Base-by-base conservation (phyloP, 2,888 invertebrate species). In the Linnaemya tessellans region DNA sequence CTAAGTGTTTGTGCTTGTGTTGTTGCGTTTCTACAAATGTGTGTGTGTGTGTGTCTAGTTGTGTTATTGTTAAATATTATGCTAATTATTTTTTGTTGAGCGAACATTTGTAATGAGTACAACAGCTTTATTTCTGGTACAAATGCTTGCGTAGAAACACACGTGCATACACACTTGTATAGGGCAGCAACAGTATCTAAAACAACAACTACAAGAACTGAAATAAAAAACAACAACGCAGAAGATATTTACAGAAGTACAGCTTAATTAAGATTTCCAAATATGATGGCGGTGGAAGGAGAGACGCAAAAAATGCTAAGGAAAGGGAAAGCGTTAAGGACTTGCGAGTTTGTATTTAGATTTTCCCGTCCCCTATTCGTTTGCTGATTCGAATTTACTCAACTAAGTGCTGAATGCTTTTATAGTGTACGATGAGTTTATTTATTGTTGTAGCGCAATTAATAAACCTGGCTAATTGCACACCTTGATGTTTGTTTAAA, bases 401-500 rank as follows among this genome's bases (percentile, higher is more conserved):
- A 65, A 70, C 41, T 38, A 46, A 51, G 10, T 70, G 18, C 78
- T 81, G 68, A 0, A 13, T 62, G 22, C 62, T 75, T 60, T 67
- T 60, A 30, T 51, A 62, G 75, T 54, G 62, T 46, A 35, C 67
- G 77, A 77, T 80, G 70, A 80, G 78, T 81, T 71, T 81, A 75
- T 81, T 81, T 84, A 70, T 79, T 86, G 54, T 78, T 84, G 68
- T 84, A 81, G 81, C 80, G 60, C 79, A 84, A 84, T 84, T 84
- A 86, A 84, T 86, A 81, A 75, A 84, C 74, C 75, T 79, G 83
- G 79, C 84, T 86, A 84, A 86, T 84, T 84, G 75, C 84, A 84
- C 84, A 81, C 78, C 86, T 84, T 81, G 70, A 81, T 84, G 79
- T 86, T 84, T 80, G 80, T 30, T 80, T 80, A 80, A 70, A 73